These are phyloP conservation scores for Sitta carolinensis DNA, from an alignment of 2,797 vertebrate genomes.

Conservation along the genomic window DNA sequence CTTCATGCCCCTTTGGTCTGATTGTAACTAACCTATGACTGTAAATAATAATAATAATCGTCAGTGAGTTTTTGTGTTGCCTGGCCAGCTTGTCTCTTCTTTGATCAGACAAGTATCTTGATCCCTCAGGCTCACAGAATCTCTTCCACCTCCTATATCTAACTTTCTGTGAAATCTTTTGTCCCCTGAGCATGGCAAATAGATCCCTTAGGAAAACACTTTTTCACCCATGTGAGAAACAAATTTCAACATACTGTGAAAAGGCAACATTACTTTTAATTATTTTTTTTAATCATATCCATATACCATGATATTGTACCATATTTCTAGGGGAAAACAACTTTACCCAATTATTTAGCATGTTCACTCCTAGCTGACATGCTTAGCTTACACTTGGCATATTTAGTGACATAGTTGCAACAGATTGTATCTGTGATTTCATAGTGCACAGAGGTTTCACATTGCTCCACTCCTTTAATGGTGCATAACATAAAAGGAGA, in stretches of 20 bases:
- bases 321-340: neutral
- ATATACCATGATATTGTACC: neutral
- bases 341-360: neutral
- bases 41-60: neutral
- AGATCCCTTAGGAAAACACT: neutral
- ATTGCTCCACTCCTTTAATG: neutral
- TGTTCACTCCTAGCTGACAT: neutral
- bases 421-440: neutral
- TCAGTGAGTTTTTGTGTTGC: fast-evolving
- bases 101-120: neutral
- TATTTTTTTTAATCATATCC: neutral
- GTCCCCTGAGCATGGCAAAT: neutral
- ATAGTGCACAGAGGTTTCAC: neutral
- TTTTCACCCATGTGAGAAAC: neutral
- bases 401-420: neutral
- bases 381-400: neutral
- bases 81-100: neutral
- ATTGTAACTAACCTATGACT: neutral
- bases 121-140: neutral
- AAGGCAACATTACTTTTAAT: fast-evolving
- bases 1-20: neutral
- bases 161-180: neutral
- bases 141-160: neutral
- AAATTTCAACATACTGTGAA: neutral
- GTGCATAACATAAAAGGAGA: neutral